These are phyloP conservation scores for Polypterus bichir DNA, from an alignment of 2,113 vertebrate species.

Conservation along the genomic window DNA sequence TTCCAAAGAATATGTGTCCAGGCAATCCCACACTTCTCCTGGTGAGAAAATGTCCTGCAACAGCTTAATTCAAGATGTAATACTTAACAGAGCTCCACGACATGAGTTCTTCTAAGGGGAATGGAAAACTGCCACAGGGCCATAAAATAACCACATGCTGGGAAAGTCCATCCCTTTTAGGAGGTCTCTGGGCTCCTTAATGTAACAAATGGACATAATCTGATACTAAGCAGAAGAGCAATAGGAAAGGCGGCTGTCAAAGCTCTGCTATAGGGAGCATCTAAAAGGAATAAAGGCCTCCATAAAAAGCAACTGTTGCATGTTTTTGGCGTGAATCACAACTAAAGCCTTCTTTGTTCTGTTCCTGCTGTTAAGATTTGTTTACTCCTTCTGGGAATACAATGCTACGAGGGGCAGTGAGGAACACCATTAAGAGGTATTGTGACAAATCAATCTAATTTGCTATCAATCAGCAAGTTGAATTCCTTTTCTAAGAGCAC, in stretches of 20 bases:
- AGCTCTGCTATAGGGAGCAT: slow-evolving; percentile 14
- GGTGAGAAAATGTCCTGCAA: too few species aligned
- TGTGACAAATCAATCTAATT: slow-evolving; percentile 46
- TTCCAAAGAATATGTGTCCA: too few species aligned
- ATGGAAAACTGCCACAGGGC: too few species aligned
- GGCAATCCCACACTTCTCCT: too few species aligned
- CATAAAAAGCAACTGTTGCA: slow-evolving; percentile 2
- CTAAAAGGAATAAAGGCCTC: not conserved
- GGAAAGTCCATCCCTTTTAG: too few species aligned
- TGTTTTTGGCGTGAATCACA: not conserved
- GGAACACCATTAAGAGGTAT: slow-evolving; percentile 27
- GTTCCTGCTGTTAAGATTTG: slow-evolving; percentile 4
- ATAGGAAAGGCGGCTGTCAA: slow-evolving; percentile 13
- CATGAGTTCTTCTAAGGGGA: too few species aligned
- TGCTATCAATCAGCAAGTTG: slow-evolving; percentile 47
- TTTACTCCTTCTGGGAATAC: slow-evolving; percentile 12
- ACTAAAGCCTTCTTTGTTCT: slow-evolving; percentile 11
- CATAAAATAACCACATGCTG: too few species aligned
- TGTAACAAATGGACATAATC: too few species aligned
- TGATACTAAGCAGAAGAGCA: not conserved
- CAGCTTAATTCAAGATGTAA: too few species aligned
- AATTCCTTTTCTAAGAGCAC: slow-evolving; percentile 36
- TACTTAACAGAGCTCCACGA: too few species aligned
- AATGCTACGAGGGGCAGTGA: slow-evolving; percentile 21
- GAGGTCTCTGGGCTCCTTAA: too few species aligned